Percentiles rank a stretch among this genome's conserved stretches.
Conservation (phyloP, 2,888 invertebrate genomes). For the Andrena dorsata region DNA sequence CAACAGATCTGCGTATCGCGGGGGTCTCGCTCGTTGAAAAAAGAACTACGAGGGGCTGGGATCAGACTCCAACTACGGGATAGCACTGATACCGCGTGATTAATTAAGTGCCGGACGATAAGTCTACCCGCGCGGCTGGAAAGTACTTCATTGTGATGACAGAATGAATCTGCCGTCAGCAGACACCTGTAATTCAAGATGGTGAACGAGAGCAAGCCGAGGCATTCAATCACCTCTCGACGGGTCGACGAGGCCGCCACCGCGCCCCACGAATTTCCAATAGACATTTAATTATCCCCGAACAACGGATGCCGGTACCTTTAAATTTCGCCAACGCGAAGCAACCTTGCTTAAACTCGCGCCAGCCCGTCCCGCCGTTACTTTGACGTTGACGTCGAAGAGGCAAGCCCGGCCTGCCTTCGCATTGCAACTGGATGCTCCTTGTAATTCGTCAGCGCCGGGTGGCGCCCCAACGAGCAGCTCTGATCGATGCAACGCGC, state of each 20-base stretch:
- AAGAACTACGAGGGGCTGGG: slow-evolving; percentile 21
- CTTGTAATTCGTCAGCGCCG: slow-evolving; percentile 35
- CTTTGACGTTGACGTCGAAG: slow-evolving; percentile 42
- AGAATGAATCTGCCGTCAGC: slow-evolving; percentile 70
- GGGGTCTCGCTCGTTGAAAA: slow-evolving; percentile 21
- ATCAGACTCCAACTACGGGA: slow-evolving; percentile 17
- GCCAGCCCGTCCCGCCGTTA: slow-evolving; percentile 16
- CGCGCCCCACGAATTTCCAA: slow-evolving; percentile 67
- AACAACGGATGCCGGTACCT: slow-evolving; percentile 55
- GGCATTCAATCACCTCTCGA: slow-evolving; percentile 68
- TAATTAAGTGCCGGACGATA: slow-evolving; percentile 69
- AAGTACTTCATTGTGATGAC: slow-evolving; percentile 68
- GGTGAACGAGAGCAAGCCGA: slow-evolving; percentile 55
- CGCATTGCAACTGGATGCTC: slow-evolving; percentile 43
- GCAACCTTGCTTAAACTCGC: slow-evolving; percentile 24
- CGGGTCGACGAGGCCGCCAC: slow-evolving; percentile 44
- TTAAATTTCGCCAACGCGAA: slow-evolving; percentile 61
- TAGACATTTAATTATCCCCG: slow-evolving; percentile 71
- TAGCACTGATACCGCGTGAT: slow-evolving; percentile 64
- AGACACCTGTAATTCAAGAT: slow-evolving; percentile 72
- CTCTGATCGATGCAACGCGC: slow-evolving; percentile 10
- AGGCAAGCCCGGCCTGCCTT: background rate
- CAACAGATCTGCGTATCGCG: slow-evolving; percentile 60
- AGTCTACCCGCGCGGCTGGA: slow-evolving; percentile 38
- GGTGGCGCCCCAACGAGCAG: background rate